phyloP scores from a whole-genome alignment of 2,888 invertebrate genomes.

The Rhopalosiphum nymphaeae region DNA sequence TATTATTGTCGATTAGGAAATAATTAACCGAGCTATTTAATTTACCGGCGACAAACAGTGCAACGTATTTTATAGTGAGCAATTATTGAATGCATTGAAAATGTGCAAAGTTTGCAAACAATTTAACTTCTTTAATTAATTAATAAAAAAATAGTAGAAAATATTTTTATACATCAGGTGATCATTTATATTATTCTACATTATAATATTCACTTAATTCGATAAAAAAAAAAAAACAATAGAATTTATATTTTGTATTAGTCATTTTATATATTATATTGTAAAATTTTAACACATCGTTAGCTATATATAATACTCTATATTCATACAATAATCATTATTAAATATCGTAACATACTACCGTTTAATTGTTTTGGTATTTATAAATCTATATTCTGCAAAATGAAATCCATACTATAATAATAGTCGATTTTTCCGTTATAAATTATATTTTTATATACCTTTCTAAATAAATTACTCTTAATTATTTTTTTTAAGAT shows the following conservation, averaged over 20 bases:
- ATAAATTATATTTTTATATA: neutral
- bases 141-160: neutral
- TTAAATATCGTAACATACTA: neutral
- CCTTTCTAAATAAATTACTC: neutral
- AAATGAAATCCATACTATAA: neutral
- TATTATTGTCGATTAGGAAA: neutral
- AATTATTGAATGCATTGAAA: neutral
- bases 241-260: accelerated
- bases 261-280: neutral
- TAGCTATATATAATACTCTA: neutral
- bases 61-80: neutral
- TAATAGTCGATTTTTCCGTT: neutral
- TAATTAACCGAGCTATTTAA: neutral
- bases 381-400: neutral
- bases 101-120: neutral
- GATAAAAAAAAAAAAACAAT: neutral
- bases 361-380: neutral
- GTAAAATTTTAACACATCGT: neutral
- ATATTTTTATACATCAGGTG: neutral
- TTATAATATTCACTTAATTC: neutral
- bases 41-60: neutral
- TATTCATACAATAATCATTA: neutral
- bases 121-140: neutral
- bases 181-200: neutral
- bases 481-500: neutral